Percentiles rank a stretch among this genome's conserved stretches.
Conservation (phyloP, 2,888 invertebrate species). For the Carterocephalus palaemon region DNA sequence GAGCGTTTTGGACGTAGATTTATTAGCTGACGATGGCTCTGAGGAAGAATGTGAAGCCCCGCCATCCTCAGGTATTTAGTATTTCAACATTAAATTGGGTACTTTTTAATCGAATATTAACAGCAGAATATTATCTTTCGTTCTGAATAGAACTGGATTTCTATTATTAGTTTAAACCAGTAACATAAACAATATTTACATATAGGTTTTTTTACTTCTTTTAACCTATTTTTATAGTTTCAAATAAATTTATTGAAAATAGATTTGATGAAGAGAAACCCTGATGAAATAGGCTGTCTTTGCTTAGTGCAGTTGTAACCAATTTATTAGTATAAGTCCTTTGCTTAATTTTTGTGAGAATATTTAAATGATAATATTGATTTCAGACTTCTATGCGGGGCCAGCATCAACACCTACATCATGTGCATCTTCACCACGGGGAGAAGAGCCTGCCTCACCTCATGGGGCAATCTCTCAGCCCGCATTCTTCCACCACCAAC, state of each 20-base stretch:
- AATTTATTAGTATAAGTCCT: not conserved
- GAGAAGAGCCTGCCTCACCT: conserved; percentile 81
- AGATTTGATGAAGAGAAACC: too few relatives aligned
- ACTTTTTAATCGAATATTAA: too few relatives aligned
- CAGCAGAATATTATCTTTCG: not conserved
- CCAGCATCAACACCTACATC: conserved; percentile 83
- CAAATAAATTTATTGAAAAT: not conserved
- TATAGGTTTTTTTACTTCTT: conserved; percentile 9
- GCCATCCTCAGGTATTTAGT: conserved; percentile 69
- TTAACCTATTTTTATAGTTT: not conserved
- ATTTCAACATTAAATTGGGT: conserved; percentile 9
- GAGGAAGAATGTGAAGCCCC: conserved; percentile 85
- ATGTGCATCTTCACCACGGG: conserved; percentile 81
- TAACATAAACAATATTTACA: too few relatives aligned
- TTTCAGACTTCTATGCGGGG: conserved; percentile 75
- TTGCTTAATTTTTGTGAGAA: not conserved
- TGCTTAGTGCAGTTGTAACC: not conserved
- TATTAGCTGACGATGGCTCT: conserved; percentile 85
- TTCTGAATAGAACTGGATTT: conserved; percentile 1
- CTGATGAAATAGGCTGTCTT: not conserved
- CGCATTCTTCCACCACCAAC: conserved; percentile 67
- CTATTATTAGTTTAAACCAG: too few relatives aligned
- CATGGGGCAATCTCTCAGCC: conserved; percentile 66
- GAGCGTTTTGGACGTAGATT: conserved; percentile 82
- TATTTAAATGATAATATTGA: not conserved